Percentiles rank a stretch among this genome's conserved stretches.
phyloP scores from a whole-genome alignment of 1,140 invertebrate genomes.

The Caenorhabditis brenneri region DNA sequence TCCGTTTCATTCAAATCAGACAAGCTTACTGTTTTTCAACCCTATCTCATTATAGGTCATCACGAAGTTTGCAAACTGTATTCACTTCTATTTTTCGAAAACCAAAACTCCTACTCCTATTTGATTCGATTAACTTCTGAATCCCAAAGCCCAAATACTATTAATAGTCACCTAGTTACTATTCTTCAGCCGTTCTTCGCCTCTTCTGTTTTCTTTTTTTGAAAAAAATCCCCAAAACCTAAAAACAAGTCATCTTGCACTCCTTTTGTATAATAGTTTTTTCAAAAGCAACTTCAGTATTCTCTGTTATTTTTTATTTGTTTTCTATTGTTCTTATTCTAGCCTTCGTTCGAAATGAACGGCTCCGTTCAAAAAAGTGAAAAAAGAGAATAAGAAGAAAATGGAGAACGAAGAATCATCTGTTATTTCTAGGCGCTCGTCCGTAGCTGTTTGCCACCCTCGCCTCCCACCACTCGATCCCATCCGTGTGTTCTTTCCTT shows the following conservation, averaged over 20 bases:
- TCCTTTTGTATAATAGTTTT: no score
- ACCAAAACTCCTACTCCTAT: no score
- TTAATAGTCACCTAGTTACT: conserved; percentile 21
- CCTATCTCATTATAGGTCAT: no score
- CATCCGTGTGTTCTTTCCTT: conserved; percentile 2
- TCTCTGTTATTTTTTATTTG: neutral
- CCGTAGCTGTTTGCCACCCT: conserved; percentile 35
- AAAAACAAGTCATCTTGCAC: no score
- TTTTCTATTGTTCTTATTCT: conserved; percentile 26
- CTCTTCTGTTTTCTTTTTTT: neutral
- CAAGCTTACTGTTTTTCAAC: no score
- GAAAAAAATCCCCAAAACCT: neutral
- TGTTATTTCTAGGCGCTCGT: conserved; percentile 8
- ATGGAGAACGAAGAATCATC: neutral
- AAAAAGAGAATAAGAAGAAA: neutral
- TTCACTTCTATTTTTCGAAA: no score
- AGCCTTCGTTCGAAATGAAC: neutral
- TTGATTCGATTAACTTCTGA: no score
- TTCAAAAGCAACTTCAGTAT: no score
- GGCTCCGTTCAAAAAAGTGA: neutral
- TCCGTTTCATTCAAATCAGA: no score
- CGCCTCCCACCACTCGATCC: conserved; percentile 33
- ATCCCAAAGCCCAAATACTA: neutral
- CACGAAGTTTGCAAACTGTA: no score
- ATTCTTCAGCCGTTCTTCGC: neutral